These are phyloP conservation scores for Linhomoeus sp. DNA, from an alignment of 2,888 invertebrate genomes.

Conservation along the genomic window DNA sequence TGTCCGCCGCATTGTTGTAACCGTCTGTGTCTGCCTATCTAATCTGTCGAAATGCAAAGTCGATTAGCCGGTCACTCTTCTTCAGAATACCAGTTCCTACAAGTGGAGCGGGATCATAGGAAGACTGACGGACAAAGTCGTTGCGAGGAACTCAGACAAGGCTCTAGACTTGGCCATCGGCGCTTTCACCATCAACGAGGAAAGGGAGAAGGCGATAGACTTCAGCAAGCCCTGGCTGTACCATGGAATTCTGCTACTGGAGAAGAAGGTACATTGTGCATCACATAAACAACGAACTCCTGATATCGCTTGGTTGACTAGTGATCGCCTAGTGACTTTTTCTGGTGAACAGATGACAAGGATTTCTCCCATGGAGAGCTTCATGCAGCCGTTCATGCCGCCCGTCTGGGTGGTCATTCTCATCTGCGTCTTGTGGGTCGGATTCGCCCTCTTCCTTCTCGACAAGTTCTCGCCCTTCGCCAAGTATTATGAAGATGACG, in stretches of 20 bases:
- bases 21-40: too few relatives aligned
- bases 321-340: too few relatives aligned
- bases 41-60: too few relatives aligned
- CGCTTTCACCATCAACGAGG: constrained; percentile 93
- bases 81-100: too few relatives aligned
- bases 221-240: constrained; percentile 98
- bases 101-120: too few relatives aligned
- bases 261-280: constrained; percentile 54
- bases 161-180: constrained; percentile 98
- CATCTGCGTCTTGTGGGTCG: too few relatives aligned
- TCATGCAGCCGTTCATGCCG: constrained; percentile 97
- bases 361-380: constrained; percentile 87
- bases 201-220: constrained; percentile 88
- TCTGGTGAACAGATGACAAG: constrained; percentile 86
- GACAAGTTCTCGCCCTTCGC: constrained; percentile 53
- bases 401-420: constrained; percentile 94
- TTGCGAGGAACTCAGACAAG: too few relatives aligned
- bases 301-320: too few relatives aligned
- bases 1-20: too few relatives aligned
- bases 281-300: constrained; percentile 18
- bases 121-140: too few relatives aligned
- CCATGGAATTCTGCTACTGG: constrained; percentile 93
- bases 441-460: constrained; percentile 79
- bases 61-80: too few relatives aligned
- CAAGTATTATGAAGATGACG: constrained; percentile 11